A percentile compares a stretch with the other conserved stretches of the same genome.
phyloP scores from a whole-genome alignment of 2,888 invertebrate genomes.

The Polyommatus iphigenia region DNA sequence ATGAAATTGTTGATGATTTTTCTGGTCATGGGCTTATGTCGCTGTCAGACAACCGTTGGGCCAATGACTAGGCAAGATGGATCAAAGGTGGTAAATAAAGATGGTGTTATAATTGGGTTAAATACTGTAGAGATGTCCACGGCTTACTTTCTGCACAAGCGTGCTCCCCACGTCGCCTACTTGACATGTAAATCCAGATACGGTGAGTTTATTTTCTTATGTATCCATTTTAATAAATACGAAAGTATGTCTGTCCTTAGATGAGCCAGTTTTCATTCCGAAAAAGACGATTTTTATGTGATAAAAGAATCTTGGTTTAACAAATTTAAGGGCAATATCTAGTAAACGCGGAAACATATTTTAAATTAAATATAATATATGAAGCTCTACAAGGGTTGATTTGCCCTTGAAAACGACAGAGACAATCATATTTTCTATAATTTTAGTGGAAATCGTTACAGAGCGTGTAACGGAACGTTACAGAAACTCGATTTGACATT shows the following conservation, averaged over 20 bases:
- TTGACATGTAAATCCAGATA: conserved; percentile 50
- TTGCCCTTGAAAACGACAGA: too few relatives aligned
- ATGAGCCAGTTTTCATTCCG: too few relatives aligned
- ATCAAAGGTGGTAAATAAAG: background rate
- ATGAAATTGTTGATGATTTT: background rate
- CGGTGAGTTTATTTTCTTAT: conserved; percentile 36
- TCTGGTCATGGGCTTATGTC: background rate
- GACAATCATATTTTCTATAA: too few relatives aligned
- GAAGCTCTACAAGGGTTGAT: too few relatives aligned
- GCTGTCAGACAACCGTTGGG: background rate
- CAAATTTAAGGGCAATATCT: too few relatives aligned
- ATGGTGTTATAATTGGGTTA: conserved; percentile 15
- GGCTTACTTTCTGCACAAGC: conserved; percentile 53
- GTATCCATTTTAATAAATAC: background rate
- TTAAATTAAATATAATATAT: too few relatives aligned
- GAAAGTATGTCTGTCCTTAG: background rate
- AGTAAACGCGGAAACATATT: too few relatives aligned
- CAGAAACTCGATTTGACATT: too few relatives aligned
- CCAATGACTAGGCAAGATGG: background rate
- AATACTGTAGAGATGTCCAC: conserved; percentile 41
- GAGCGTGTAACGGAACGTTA: too few relatives aligned
- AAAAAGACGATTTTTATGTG: too few relatives aligned
- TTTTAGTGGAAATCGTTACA: too few relatives aligned
- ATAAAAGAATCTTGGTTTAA: too few relatives aligned
- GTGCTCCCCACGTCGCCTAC: conserved; percentile 50